Evolutionary conservation across 2,888 invertebrate genomes (phyloP), one percentile per base, ranked within the genome.

Genomic region (Melanostoma mellinum): DNA sequence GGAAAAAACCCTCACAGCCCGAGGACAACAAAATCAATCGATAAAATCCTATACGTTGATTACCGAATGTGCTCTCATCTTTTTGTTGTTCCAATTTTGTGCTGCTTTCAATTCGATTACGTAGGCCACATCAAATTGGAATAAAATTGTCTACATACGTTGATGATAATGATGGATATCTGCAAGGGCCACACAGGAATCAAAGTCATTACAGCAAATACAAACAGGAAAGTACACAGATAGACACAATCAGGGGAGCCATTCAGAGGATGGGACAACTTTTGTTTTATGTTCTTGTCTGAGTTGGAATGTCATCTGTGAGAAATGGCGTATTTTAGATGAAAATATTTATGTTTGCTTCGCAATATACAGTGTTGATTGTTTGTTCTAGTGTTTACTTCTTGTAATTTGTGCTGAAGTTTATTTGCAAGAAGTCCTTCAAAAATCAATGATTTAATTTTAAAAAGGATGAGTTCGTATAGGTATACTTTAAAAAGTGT

Each of bases 151-250:
- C 52, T 80, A 46, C 75, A 65, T 71, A 61, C 65, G 69, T 33
- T 46, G 68, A 76, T 72, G 44, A 72, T 81, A 76, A 72, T 72
- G 48, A 72, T 81, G 42, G 61, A 81, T 68, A 67, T 44, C 61
- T 74, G 8, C 30, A 20, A 56, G 68, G 52, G 40, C 36, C 33
- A 35, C 33, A 33, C 10, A 5, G 42, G 32, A 33, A 60, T 46
- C 33, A 46, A 60, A 33, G 42, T 33, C 44, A 61, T 61, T 61
- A 72, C 42, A 50, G 58, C 40, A 42, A 68, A 42, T 30, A 55
- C 61, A 35, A 36, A 50, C 8, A 42, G 36, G 9, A 32, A 32
- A 35, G 10, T 40, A 46, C 6, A n/a, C 10, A 60, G 52, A 53
- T 61, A 53, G 33, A 60, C 32, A 50, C 2, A 40, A 53, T 42